Evolutionary conservation across 2,113 vertebrate genomes (phyloP), one percentile per base, ranked within the genome.

Genomic region (Plecturocebus donacophilus): DNA sequence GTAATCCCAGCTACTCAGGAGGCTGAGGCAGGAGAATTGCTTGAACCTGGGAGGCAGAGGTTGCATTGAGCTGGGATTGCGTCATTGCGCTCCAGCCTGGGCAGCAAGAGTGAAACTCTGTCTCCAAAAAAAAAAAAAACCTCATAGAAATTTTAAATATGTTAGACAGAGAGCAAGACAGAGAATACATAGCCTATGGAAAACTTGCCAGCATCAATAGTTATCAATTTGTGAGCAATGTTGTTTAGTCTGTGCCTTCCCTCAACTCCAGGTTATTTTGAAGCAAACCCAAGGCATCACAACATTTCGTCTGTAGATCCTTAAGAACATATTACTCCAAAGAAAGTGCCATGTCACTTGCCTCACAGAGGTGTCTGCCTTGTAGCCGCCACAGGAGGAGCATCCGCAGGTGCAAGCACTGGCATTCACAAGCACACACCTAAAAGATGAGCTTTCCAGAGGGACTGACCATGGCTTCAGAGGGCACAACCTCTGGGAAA

Each of bases 261-360:
- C 64, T 73, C 84, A 89, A 73, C 23, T 89, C 52, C 47, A 73
- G n/a, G 82, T 64, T 91, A 93, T 97, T 93, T 52, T 70, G 52
- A 88, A 89, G 52, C 35, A 71, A 90, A 70, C 19, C 32, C 61
- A 83, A 86, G 47, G 68, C 38, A 73, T 47, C 12, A 0, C 27
- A 40, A 56, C 58, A 73, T 64, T 73, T 87, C 35, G 75, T 61
- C 56, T 85, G 45, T 52, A 85, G 32, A 47, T 84, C 42, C 75
- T 73, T 87, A 87, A 84, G 71, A 82, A 76, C 32, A 21, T 94
- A 32, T 75, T 87, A 79, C 25, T 83, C 49, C 66, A 95, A 82
- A 49, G 76, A 42, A 32, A 66, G 20, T 38, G 30, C 27, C n/a
- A 2, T 4, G 42, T 35, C 76, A 19, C 23, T 25, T 42, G 21